A percentile compares a stretch with the other conserved stretches of the same genome.
Conservation (phyloP, 2,888 invertebrate species). For the Troilus luridus region DNA sequence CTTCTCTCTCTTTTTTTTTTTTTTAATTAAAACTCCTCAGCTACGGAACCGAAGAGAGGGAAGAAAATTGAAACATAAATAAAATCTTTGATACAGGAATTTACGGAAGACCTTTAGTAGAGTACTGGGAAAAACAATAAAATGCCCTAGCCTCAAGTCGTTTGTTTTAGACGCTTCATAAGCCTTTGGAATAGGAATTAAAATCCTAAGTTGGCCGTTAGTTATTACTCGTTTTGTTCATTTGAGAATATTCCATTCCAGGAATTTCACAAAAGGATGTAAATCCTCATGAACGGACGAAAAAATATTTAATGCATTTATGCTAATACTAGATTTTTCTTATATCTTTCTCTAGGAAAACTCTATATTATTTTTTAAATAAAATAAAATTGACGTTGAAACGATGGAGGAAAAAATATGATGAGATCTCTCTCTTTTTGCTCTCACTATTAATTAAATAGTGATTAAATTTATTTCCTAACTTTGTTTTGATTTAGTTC, state of each 20-base stretch:
- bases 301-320: too few relatives aligned
- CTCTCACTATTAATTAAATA: too few relatives aligned
- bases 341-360: too few relatives aligned
- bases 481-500: too few relatives aligned
- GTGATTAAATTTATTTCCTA: too few relatives aligned
- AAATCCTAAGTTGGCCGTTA: not conserved
- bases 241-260: not conserved
- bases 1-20: constrained; percentile 6
- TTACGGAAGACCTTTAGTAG: not conserved
- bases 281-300: too few relatives aligned
- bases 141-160: not conserved
- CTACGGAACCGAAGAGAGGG: constrained; percentile 9
- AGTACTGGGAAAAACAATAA: not conserved
- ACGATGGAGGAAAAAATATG: too few relatives aligned
- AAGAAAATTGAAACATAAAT: constrained; percentile 40
- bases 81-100: constrained; percentile 10
- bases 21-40: constrained; percentile 39
- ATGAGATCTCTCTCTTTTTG: too few relatives aligned
- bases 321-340: too few relatives aligned
- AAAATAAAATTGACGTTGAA: too few relatives aligned
- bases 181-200: not conserved
- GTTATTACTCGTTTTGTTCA: not conserved
- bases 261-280: not conserved
- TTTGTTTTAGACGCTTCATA: not conserved
- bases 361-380: too few relatives aligned